Conservation (phyloP, 1,140 invertebrate genomes). For the Lepidurus arcticus region DNA sequence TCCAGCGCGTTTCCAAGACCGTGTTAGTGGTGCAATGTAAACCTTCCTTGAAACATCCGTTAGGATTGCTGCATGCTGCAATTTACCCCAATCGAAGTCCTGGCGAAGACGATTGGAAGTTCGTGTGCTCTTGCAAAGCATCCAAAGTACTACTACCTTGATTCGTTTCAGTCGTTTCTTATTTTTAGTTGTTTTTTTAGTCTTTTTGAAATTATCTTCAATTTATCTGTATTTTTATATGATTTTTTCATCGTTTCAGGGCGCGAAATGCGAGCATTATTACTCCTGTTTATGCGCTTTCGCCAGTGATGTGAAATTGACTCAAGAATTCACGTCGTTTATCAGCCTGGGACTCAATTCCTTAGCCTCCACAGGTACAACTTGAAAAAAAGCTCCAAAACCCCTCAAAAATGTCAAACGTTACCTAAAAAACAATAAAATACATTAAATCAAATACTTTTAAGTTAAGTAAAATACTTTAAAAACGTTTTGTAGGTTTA, state of each 20-base stretch:
- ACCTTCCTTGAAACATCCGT: slow-evolving; percentile 59
- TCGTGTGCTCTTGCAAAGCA: slow-evolving; percentile 58
- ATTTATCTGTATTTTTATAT: background rate
- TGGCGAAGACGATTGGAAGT: slow-evolving; percentile 54
- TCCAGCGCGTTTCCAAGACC: slow-evolving; percentile 69
- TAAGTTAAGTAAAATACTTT: background rate
- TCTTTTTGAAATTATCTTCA: too few species aligned
- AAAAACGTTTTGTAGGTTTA: background rate
- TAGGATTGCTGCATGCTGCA: slow-evolving; percentile 68
- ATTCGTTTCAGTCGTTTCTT: background rate
- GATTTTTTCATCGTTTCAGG: slow-evolving; percentile 36
- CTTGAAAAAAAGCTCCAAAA: background rate
- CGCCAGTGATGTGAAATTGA: slow-evolving; percentile 62
- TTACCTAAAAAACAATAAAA: background rate
- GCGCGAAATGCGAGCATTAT: slow-evolving; percentile 47
- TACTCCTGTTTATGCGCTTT: slow-evolving; percentile 74
- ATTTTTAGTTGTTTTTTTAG: too few species aligned
- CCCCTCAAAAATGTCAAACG: too few species aligned
- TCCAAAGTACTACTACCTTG: slow-evolving; percentile 51
- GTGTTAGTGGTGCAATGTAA: slow-evolving; percentile 73
- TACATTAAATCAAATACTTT: background rate
- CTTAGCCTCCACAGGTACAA: background rate
- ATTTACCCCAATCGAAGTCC: slow-evolving; percentile 51
- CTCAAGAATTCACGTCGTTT: slow-evolving; percentile 57
- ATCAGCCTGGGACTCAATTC: background rate